Base-by-base conservation (phyloP, 2,888 invertebrate species). In the Metellina segmentata region DNA sequence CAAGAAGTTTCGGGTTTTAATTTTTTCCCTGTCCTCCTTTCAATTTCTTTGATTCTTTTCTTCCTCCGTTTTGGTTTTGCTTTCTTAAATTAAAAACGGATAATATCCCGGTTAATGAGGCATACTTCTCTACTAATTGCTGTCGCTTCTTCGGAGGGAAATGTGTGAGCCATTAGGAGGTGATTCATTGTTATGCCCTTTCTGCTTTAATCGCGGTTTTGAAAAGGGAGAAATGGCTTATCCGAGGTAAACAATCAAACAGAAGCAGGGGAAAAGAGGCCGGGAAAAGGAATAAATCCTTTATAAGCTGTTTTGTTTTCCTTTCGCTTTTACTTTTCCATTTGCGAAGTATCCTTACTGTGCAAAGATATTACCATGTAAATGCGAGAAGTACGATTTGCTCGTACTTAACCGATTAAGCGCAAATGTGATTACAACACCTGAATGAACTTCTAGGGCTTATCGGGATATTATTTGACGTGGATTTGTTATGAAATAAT, bases 41-140 rank as follows among this genome's bases (percentile, higher is more conserved):
- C 20, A 9, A 61, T 48, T 77, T 16, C 77, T 49, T n/a, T 34
- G 49, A 34, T n/a, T 52, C 61, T 34, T 20, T 74, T 9, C 53
- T 52, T 34, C n/a, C 51, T 86, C 53, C n/a, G 9, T 79, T 83
- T 83, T 69, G 52, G 51, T 87, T 87, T 75, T 83, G 49, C 61
- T 61, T 88, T 88, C 78, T 77, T 75, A 78, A 83, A 79, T 85
- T 71, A 85, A 79, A 90, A 90, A 85, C 52, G 61, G 52, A 79
- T 85, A 90, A 85, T 90, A 90, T 90, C 52, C 19, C 20, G 53
- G 53, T 85, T 90, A 90, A 90, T 90, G 89, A 90, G 83, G 83
- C 89, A 79, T 85, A 70, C 83, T 85, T 70, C 34, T 51, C 49
- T 19, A 9, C 85, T 90, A 90, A 90, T 90, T 90, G 89, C 89